Base-by-base conservation (phyloP, 2,113 vertebrate species). In the Jaculus jaculus region DNA sequence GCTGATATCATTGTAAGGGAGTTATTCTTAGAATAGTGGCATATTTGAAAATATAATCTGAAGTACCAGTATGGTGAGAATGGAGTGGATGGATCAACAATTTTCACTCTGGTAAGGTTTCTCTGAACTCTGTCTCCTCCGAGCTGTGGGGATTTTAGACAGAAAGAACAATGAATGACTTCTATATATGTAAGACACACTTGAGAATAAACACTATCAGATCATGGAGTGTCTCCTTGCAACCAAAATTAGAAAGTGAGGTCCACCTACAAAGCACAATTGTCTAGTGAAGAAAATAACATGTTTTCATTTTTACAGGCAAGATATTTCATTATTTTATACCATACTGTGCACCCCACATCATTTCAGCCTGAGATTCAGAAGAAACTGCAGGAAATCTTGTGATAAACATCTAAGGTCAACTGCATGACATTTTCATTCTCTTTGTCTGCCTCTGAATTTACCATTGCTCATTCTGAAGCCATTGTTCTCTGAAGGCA, bases 11-110 rank as follows among this genome's bases (percentile, higher is more conserved):
- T 12, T 90, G 78, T 79, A 87, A 95, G 69, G 95, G 82, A 94
- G 83, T 92, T 23, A 96, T 96, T 97, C 93, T 97, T 96, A 97
- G 92, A 97, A 96, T 90, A 95, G 42, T 95, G 63, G 58, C 83
- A 91, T 84, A 92, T 91, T 63, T 72, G 79, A 66, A 97, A 97
- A 94, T 92, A n/a, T 93, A 96, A 97, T 95, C 42, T 92, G 60
- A 97, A 96, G 37, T 89, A 66, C 74, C 4, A 1, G 78, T 83
- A 96, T 26, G 60, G 90, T 80, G 96, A 73, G 82, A 97, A 96
- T 30, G 87, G 61, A 83, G 85, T 96, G 84, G 87, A 68, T 72
- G 80, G 63, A 96, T 97, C 86, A 91, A 58, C 92, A 81, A 87
- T 95, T 97, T 97, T 92, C 58, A 89, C 79, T 92, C 93, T 63